Evolutionary conservation across 37 sponge, comb jelly and placozoan genomes (phyloP).

Genomic region (Lycopodina hypogea): DNA sequence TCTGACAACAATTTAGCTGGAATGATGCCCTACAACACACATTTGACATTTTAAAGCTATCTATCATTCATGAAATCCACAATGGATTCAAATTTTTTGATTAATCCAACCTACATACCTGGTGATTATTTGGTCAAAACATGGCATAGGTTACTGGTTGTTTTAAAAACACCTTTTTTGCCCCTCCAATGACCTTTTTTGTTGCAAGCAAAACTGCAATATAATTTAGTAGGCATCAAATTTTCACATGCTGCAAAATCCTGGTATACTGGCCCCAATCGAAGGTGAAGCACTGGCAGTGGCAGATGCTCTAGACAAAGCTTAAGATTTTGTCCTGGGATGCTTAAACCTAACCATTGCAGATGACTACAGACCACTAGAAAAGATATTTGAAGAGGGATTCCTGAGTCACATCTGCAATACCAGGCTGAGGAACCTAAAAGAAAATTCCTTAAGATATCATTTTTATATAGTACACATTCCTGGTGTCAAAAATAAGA

Average conservation of each 20-base stretch:
- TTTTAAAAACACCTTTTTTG: constrained; percentile 37
- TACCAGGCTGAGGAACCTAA: constrained; percentile 37
- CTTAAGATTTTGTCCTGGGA: constrained; percentile 41
- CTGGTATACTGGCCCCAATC: constrained; percentile 33
- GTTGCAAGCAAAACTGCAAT: constrained; percentile 40
- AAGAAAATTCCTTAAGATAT: constrained; percentile 26
- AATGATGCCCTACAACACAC: constrained; percentile 32
- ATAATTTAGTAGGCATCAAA: constrained; percentile 40
- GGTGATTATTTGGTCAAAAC: constrained; percentile 38
- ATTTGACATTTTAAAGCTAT: constrained; percentile 38
- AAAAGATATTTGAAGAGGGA: constrained; percentile 45
- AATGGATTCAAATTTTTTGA: constrained; percentile 37
- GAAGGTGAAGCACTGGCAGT: constrained; percentile 55
- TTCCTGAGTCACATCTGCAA: constrained; percentile 40
- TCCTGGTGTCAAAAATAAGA: constrained; percentile 37
- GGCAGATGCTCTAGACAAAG: constrained; percentile 46
- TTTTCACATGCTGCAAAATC: constrained; percentile 49
- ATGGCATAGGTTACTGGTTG: constrained; percentile 37
- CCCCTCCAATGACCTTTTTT: constrained; percentile 28
- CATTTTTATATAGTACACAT: constrained; percentile 43
- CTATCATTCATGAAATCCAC: constrained; percentile 31
- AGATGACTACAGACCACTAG: constrained; percentile 37
- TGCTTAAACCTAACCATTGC: constrained; percentile 36
- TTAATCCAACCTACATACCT: constrained; percentile 48
- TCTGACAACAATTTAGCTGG: constrained; percentile 44